Percentiles rank a stretch among this genome's conserved stretches.
Conservation (phyloP, 1,140 invertebrate genomes). For the Drosophila pectinifera region DNA sequence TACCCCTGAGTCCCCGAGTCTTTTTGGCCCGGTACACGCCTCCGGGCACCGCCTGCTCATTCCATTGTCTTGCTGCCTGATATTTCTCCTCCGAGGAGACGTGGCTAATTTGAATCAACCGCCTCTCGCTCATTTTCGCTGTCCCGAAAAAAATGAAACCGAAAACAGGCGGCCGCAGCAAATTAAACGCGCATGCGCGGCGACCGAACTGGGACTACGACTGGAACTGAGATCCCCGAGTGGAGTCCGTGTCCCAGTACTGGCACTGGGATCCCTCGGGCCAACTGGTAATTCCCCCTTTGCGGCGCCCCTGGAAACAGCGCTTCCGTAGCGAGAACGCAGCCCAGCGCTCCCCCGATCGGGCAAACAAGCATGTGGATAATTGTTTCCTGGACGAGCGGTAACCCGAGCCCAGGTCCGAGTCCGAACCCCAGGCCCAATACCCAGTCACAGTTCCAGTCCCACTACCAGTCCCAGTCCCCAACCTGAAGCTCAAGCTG, state of each 20-base stretch:
- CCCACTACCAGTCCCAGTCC: background rate
- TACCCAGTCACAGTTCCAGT: conserved; percentile 34
- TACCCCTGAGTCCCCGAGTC: conserved; percentile 29
- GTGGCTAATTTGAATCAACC: conserved; percentile 83
- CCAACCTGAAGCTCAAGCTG: conserved; percentile 40
- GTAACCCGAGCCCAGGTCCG: conserved; percentile 61
- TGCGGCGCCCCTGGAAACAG: conserved; percentile 42
- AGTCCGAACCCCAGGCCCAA: conserved; percentile 12
- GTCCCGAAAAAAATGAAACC: conserved; percentile 79
- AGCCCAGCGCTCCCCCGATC: conserved; percentile 27
- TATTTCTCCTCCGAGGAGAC: conserved; percentile 71
- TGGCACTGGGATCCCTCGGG: conserved; percentile 46
- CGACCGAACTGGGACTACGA: conserved; percentile 17
- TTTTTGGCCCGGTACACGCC: conserved; percentile 73
- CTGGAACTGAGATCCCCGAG: conserved; percentile 2
- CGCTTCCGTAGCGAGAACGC: conserved; percentile 69
- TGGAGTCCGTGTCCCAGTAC: conserved; percentile 1
- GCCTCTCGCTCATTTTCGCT: conserved; percentile 81
- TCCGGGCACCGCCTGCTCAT: conserved; percentile 78
- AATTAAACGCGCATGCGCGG: conserved; percentile 80
- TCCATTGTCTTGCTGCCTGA: conserved; percentile 79
- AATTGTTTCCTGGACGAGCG: conserved; percentile 78
- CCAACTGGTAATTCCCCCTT: conserved; percentile 37
- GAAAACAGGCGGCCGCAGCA: conserved; percentile 66
- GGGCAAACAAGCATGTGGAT: conserved; percentile 75